Base-by-base conservation (phyloP, 1,140 invertebrate species). In the Adelges cooleyi region DNA sequence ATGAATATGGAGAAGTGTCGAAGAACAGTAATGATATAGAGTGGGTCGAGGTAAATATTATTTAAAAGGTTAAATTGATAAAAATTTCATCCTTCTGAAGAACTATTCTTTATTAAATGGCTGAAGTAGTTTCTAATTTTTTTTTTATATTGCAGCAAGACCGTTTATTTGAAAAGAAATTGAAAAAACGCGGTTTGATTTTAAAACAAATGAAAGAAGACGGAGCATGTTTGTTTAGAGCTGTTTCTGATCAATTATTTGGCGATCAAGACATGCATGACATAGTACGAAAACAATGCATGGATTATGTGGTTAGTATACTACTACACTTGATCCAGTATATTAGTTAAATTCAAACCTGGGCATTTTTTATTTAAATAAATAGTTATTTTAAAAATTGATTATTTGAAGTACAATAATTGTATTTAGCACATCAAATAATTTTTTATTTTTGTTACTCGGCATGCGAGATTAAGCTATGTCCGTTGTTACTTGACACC, bases 241-340 rank as follows among this genome's bases (percentile, higher is more conserved):
- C 92, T 18, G 89, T 95, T 50, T 90, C 92, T 67, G 89, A 94
- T 76, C 92, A 95, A 78, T 85, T 95, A 33, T 95, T 89, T 75
- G 92, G 92, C 5, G 90, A 95, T 75, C 88, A 95, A 77, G 91
- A 92, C 71, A 92, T 94, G 87, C 91, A 95, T 75, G 78, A 80
- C 65, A 79, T 85, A 66, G 87, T 95, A 18, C 79, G 92, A 38
- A 85, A 88, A 71, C 83, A 90, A 69, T 95, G 91, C 74, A 92
- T 95, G 84, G 91, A 95, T 77, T 95, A 95, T 71, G 90, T 95
- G 78, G 89, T 92, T 77, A 80, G 82, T 76, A 18, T 18, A 20
- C 17, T 27, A 22, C 2, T 54, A 5, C 40, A 22, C n/a, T 54
- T 1, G 4, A 38, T 13, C n/a, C n/a, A n/a, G n/a, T n/a, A n/a